A percentile compares a stretch with the other conserved stretches of the same genome.
Conservation (phyloP, 2,888 invertebrate genomes). For the Scaptomyza polygonia region DNA sequence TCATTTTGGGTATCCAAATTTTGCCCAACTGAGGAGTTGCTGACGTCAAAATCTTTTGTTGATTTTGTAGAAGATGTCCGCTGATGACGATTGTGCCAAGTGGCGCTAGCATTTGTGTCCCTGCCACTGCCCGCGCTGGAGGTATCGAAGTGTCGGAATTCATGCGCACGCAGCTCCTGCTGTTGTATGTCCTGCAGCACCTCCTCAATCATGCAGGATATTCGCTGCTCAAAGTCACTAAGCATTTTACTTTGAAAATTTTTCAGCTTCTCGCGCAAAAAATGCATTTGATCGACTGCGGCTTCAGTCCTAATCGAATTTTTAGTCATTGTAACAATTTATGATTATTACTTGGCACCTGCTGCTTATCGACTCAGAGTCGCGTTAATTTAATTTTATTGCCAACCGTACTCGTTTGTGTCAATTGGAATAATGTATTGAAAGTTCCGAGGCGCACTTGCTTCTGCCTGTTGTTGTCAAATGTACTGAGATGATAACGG, state of each 20-base stretch:
- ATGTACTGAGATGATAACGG: slow-evolving; percentile 48
- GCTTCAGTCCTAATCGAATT: slow-evolving; percentile 9
- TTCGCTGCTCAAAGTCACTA: slow-evolving; percentile 79
- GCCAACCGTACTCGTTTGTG: slow-evolving; percentile 40
- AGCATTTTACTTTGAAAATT: slow-evolving; percentile 73
- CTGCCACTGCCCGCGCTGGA: not conserved
- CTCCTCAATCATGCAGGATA: slow-evolving; percentile 81
- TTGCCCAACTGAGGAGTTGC: slow-evolving; percentile 51
- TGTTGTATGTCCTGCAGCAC: slow-evolving; percentile 81
- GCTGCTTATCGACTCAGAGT: slow-evolving; percentile 3
- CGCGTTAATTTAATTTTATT: not conserved
- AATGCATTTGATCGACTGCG: slow-evolving; percentile 45
- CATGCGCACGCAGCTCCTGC: slow-evolving; percentile 77
- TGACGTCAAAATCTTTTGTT: slow-evolving; percentile 46
- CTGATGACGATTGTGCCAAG: slow-evolving; percentile 69
- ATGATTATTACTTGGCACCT: slow-evolving; percentile 1
- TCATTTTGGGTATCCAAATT: slow-evolving; percentile 39
- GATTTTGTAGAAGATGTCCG: slow-evolving; percentile 5
- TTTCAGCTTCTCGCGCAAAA: slow-evolving; percentile 72
- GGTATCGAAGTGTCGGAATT: slow-evolving; percentile 77
- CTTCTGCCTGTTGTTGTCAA: slow-evolving; percentile 34
- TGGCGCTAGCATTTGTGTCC: slow-evolving; percentile 15
- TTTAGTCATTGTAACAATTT: slow-evolving; percentile 39
- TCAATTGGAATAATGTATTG: slow-evolving; percentile 47
- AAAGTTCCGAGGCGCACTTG: slow-evolving; percentile 14